phyloP scores from a whole-genome alignment of 1,140 invertebrate genomes.

The Cydia strobilella region DNA sequence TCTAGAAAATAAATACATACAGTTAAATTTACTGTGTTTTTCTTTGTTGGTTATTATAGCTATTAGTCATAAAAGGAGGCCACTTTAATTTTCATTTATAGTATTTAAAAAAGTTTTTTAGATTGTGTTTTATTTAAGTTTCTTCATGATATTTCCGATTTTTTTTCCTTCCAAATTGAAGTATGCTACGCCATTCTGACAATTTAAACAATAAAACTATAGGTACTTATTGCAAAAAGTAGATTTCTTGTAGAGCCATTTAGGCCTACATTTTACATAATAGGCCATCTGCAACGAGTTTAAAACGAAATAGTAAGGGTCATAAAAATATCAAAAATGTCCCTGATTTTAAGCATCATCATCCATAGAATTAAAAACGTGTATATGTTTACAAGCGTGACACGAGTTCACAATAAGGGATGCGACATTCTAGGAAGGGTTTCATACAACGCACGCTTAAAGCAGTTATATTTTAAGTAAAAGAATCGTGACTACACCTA shows the following conservation, averaged over 20 bases:
- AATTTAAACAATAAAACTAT: too few species aligned
- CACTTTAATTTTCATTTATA: too few species aligned
- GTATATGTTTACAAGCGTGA: neutral
- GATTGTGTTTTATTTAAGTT: too few species aligned
- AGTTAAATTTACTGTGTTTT: neutral
- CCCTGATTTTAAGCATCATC: too few species aligned
- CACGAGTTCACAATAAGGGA: constrained; percentile 1
- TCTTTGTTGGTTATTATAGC: neutral
- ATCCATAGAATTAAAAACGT: neutral
- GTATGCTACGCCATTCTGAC: too few species aligned
- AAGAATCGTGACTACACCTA: constrained; percentile 59
- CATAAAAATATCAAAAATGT: neutral
- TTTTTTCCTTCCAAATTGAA: too few species aligned
- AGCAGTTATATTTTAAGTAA: constrained; percentile 33
- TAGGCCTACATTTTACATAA: too few species aligned
- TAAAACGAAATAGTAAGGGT: neutral
- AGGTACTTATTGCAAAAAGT: too few species aligned
- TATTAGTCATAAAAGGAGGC: too few species aligned
- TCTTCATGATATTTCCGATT: too few species aligned
- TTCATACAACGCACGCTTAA: constrained; percentile 22
- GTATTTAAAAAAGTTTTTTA: too few species aligned
- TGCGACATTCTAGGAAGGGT: constrained; percentile 21
- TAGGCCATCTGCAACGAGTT: neutral
- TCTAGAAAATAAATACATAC: neutral
- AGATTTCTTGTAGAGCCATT: too few species aligned